Percentiles rank a stretch among this genome's conserved stretches.
Conservation (phyloP, 2,797 vertebrate species). For the Danio tinwini region DNA sequence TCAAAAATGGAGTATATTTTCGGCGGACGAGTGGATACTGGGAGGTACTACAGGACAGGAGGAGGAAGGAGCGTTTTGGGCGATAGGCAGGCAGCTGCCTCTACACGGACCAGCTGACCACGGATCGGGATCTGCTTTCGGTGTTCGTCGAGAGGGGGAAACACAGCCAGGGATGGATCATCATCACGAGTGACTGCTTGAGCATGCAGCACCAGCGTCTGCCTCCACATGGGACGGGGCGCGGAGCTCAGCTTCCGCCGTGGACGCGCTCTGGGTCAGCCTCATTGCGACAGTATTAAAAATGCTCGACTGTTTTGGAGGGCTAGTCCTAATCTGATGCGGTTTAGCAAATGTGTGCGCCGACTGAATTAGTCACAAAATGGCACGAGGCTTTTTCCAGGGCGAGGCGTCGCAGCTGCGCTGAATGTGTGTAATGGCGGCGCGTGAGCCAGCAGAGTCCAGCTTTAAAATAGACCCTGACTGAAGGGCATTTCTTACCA, state of each 20-base stretch:
- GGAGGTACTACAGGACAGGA: conserved; percentile 78
- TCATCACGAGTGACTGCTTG: conserved; percentile 69
- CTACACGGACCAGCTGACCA: conserved; percentile 85
- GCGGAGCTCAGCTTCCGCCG: conserved; percentile 78
- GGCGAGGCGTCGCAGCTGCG: conserved; percentile 76
- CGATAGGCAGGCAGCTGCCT: conserved; percentile 77
- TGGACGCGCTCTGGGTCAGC: conserved; percentile 55
- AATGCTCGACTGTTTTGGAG: background rate
- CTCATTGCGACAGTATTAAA: conserved; percentile 18
- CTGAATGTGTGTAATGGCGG: conserved; percentile 78
- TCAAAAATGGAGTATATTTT: conserved; percentile 76
- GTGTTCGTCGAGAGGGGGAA: conserved; percentile 76
- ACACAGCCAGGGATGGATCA: conserved; percentile 72
- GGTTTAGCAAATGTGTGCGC: background rate
- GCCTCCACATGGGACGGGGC: conserved; percentile 76
- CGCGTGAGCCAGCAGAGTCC: conserved; percentile 40
- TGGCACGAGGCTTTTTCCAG: conserved; percentile 67
- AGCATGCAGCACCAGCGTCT: conserved; percentile 79
- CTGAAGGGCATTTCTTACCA: conserved; percentile 36
- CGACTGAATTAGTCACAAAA: conserved; percentile 43
- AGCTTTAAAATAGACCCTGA: conserved; percentile 32
- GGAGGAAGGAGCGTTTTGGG: conserved; percentile 77
- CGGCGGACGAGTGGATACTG: conserved; percentile 72
- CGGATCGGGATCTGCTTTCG: conserved; percentile 83
- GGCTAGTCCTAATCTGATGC: background rate